These are phyloP conservation scores for Drosophila eugracilis DNA, from an alignment of 1,140 invertebrate species.

Conservation along the genomic window DNA sequence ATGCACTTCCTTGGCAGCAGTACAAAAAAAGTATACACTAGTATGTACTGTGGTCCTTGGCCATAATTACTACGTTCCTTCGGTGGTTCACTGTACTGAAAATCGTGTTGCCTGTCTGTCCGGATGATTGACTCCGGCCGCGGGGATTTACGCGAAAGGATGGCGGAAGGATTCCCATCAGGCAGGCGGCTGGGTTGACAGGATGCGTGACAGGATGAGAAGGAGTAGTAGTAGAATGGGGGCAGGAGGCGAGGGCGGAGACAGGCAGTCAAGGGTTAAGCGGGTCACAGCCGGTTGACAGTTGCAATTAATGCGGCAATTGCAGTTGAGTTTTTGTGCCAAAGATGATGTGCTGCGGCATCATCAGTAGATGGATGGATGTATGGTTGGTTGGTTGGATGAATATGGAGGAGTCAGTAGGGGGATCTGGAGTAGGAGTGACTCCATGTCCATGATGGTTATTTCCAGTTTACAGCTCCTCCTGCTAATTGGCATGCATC, in stretches of 20 bases:
- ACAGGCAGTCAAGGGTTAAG: slow-evolving; percentile 42
- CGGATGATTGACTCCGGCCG: slow-evolving; percentile 49
- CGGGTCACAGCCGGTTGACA: slow-evolving; percentile 64
- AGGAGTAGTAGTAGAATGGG: background rate
- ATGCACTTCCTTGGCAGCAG: too few relatives aligned
- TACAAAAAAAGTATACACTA: background rate
- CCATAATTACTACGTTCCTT: background rate
- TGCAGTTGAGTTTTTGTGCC: slow-evolving; percentile 54
- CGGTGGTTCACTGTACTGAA: slow-evolving; percentile 9
- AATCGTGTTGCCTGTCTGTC: slow-evolving; percentile 24
- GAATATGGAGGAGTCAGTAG: background rate
- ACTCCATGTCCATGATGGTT: slow-evolving; percentile 28
- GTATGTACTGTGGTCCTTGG: background rate
- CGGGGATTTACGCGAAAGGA: slow-evolving; percentile 12
- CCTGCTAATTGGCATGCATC: slow-evolving; percentile 77
- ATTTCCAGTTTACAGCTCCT: slow-evolving; percentile 12
- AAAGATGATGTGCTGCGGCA: slow-evolving; percentile 64
- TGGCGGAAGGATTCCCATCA: slow-evolving; percentile 18
- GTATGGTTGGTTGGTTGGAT: too few relatives aligned
- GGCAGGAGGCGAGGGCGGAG: background rate
- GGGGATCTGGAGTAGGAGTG: background rate
- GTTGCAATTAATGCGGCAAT: slow-evolving; percentile 77
- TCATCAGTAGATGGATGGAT: slow-evolving; percentile 1
- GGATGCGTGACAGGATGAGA: background rate
- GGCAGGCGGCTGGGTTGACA: background rate